These are phyloP conservation scores for Cladorhizidae sp. DNA, from an alignment of 37 sponge, comb jelly and placozoan genomes.

Conservation along the genomic window DNA sequence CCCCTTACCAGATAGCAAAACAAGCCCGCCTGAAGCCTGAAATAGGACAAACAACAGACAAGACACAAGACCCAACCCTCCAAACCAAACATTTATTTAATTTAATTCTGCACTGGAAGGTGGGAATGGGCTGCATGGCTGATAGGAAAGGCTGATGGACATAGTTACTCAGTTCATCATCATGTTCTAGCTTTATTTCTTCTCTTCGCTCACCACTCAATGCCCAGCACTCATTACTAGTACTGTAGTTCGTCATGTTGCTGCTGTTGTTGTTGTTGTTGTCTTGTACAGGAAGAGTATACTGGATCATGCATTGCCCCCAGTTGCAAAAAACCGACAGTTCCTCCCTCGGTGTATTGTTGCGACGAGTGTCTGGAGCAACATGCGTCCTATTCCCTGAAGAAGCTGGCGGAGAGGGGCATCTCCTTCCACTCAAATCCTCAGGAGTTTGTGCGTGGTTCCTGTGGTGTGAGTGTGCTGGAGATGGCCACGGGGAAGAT, in stretches of 20 bases:
- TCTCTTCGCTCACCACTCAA: background rate
- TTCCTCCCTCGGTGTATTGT: constrained; percentile 60
- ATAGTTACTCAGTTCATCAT: too few species aligned
- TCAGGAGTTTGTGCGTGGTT: constrained; percentile 39
- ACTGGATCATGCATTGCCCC: constrained; percentile 36
- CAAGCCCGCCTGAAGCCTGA: too few species aligned
- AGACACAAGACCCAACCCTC: too few species aligned
- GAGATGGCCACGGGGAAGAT: constrained; percentile 70
- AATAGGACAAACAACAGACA: too few species aligned
- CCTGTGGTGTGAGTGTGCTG: constrained; percentile 67
- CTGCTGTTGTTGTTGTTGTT: background rate
- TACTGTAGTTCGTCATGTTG: too few species aligned
- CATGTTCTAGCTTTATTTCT: too few species aligned
- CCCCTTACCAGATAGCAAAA: too few species aligned
- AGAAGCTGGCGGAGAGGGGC: constrained; percentile 44
- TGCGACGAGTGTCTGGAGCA: constrained; percentile 53
- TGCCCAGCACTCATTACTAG: too few species aligned
- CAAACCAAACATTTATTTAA: too few species aligned
- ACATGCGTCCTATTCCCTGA: constrained; percentile 36
- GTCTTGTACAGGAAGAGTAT: constrained; percentile 24
- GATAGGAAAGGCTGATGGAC: too few species aligned
- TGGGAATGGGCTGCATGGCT: too few species aligned
- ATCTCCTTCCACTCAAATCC: constrained; percentile 37
- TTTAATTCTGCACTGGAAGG: too few species aligned
- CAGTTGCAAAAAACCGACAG: constrained; percentile 31